These are phyloP conservation scores for Liasis olivaceus DNA, from an alignment of 2,797 vertebrate genomes.

Conservation along the genomic window DNA sequence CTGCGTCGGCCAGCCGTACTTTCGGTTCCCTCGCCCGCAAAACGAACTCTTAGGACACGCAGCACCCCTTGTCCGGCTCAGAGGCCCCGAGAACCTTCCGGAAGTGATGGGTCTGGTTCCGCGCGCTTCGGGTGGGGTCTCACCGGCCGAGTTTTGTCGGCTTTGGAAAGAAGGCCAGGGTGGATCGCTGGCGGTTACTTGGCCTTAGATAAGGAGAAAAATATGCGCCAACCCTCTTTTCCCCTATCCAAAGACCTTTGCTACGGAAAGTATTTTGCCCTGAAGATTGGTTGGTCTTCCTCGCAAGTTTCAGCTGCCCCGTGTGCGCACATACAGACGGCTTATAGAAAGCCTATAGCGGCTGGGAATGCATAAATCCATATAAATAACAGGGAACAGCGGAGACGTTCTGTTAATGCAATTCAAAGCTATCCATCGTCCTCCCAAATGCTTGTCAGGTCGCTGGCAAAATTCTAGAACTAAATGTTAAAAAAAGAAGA, in stretches of 20 bases:
- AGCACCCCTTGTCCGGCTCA: not conserved
- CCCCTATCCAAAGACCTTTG: not conserved
- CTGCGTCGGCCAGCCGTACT: not conserved
- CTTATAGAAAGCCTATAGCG: not conserved
- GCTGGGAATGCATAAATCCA: not conserved
- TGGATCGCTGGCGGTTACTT: not conserved
- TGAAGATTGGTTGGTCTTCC: not conserved
- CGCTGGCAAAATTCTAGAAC: not conserved
- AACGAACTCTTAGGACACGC: not conserved
- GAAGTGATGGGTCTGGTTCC: not conserved
- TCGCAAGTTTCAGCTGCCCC: not conserved
- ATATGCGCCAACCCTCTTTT: not conserved
- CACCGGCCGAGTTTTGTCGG: not conserved
- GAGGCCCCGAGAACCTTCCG: not conserved
- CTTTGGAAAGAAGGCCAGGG: not conserved
- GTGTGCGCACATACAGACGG: not conserved
- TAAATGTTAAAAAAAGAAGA: not conserved
- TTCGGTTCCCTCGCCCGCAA: not conserved
- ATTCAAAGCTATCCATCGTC: not conserved
- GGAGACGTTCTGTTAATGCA: not conserved
- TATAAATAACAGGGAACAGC: not conserved
- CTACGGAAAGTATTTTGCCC: not conserved
- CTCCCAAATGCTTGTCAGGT: not conserved
- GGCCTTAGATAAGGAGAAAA: not conserved
- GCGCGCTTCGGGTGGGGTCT: not conserved